These are phyloP conservation scores for Steinernema scapterisci DNA, from an alignment of 2,888 invertebrate species.

Conservation along the genomic window DNA sequence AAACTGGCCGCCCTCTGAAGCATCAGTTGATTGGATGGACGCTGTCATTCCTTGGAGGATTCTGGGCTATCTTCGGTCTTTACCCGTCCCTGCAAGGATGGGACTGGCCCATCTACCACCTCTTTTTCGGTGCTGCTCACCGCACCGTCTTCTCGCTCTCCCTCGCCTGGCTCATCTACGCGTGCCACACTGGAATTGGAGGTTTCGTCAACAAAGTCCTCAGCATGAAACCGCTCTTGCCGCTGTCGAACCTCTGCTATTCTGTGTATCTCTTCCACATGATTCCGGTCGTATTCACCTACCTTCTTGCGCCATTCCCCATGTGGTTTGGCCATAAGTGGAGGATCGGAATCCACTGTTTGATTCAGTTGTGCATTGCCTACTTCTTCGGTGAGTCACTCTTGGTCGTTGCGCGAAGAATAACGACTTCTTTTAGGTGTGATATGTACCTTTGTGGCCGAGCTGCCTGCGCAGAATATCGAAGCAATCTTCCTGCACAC, in stretches of 20 bases:
- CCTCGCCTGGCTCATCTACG: constrained; percentile 66
- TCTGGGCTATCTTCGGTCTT: constrained; percentile 64
- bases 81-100: constrained; percentile 64
- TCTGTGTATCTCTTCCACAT: constrained; percentile 68
- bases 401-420: neutral
- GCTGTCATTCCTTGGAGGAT: constrained; percentile 46
- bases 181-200: constrained; percentile 67
- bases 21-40: constrained; percentile 53
- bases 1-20: constrained; percentile 37
- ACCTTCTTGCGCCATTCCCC: constrained; percentile 64
- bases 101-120: constrained; percentile 65
- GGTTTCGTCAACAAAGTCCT: constrained; percentile 63
- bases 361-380: constrained; percentile 61
- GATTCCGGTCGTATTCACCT: constrained; percentile 67
- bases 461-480: constrained; percentile 65
- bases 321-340: constrained; percentile 57
- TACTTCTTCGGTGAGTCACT: constrained; percentile 46
- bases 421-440: constrained; percentile 52
- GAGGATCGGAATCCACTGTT: constrained; percentile 60
- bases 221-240: constrained; percentile 59
- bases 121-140: constrained; percentile 65
- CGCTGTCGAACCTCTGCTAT: constrained; percentile 65
- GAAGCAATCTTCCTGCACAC: constrained; percentile 49
- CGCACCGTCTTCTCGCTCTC: constrained; percentile 66
- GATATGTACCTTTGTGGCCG: constrained; percentile 59